Conservation (phyloP, 2,113 vertebrate species). For the Peromyscus leucopus region DNA sequence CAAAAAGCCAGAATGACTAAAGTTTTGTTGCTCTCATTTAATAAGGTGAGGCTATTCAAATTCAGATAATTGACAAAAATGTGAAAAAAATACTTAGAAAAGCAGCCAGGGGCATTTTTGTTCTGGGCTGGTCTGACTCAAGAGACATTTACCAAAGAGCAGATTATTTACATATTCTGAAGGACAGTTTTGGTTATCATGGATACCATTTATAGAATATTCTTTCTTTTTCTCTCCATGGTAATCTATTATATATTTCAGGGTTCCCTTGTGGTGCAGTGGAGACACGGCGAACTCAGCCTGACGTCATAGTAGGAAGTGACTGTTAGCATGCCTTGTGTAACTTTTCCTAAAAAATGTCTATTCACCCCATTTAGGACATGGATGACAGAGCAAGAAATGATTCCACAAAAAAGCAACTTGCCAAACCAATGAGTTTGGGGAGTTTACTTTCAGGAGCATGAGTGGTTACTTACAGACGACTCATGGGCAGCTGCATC, state of each 20-base stretch:
- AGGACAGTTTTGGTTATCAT: background rate
- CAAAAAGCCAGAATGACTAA: background rate
- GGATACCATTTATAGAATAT: background rate
- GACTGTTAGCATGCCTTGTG: background rate
- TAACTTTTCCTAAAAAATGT: background rate
- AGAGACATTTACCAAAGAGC: background rate
- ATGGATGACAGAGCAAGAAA: background rate
- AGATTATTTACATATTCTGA: background rate
- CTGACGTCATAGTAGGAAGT: background rate
- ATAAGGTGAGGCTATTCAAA: background rate
- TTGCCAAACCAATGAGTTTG: background rate
- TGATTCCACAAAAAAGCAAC: background rate
- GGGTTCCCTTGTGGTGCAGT: background rate
- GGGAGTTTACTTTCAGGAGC: background rate
- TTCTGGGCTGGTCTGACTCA: background rate
- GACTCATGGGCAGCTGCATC: background rate
- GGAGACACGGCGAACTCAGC: background rate
- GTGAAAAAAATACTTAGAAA: background rate
- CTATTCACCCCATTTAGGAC: background rate
- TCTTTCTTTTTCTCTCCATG: background rate
- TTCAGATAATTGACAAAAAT: conserved; percentile 32
- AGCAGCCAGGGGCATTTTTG: background rate
- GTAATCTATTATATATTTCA: background rate
- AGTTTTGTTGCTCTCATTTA: conserved; percentile 38
- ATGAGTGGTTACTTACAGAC: background rate